phyloP scores from a whole-genome alignment of 2,113 vertebrate species.

The Megaceryle maxima region DNA sequence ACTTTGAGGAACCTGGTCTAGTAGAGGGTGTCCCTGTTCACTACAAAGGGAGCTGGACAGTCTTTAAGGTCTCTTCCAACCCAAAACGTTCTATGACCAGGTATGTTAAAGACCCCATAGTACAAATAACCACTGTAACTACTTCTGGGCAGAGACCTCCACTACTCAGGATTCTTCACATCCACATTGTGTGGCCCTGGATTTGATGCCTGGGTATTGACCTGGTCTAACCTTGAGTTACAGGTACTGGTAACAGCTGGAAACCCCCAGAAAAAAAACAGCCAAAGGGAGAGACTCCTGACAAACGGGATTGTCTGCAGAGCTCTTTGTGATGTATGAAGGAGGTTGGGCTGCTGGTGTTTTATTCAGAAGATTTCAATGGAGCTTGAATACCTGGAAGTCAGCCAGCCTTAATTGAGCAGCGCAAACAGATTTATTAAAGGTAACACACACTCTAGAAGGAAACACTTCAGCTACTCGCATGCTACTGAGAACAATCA shows the following conservation, averaged over 20 bases:
- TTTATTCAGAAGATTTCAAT: conserved; percentile 43
- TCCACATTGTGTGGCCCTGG: accelerated
- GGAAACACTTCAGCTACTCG: neutral
- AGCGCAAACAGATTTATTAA: conserved; percentile 48
- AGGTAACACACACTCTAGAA: conserved; percentile 29
- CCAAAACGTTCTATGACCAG: neutral
- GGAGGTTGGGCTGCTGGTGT: conserved; percentile 6
- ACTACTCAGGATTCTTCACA: neutral
- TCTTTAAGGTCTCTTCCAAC: neutral
- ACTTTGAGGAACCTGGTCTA: neutral
- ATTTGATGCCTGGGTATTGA: neutral
- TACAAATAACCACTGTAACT: neutral
- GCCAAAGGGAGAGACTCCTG: neutral
- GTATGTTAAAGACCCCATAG: neutral
- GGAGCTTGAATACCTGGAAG: conserved; percentile 36
- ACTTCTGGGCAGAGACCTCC: neutral
- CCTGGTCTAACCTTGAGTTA: neutral
- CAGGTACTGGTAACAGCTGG: neutral
- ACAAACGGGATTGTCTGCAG: neutral
- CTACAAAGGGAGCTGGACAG: neutral
- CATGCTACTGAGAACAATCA: neutral
- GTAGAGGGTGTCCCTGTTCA: neutral
- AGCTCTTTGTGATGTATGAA: conserved; percentile 6
- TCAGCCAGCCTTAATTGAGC: conserved; percentile 9
- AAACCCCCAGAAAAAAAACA: neutral